Conservation (phyloP, 2,797 vertebrate genomes). For the Decapterus maruadsi region DNA sequence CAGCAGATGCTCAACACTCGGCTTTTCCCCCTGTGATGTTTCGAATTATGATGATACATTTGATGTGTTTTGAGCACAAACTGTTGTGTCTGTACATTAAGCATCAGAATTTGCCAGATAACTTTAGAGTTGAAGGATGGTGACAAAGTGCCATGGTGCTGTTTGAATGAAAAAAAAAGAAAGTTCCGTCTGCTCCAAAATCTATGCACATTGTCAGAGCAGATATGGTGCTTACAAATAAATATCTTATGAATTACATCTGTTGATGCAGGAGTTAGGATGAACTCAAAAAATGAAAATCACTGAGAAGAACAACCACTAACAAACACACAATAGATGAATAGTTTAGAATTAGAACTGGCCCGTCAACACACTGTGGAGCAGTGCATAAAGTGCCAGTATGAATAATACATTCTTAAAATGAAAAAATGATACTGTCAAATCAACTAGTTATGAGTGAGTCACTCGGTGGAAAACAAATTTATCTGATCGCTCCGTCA, state of each 20-base stretch:
- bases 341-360: not conserved
- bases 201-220: not conserved
- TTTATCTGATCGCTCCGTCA: conserved; percentile 1
- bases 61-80: not conserved
- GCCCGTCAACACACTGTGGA: not conserved
- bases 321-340: not conserved
- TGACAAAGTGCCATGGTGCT: not conserved
- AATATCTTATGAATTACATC: not conserved
- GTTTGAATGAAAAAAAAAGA: not conserved
- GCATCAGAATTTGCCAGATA: not conserved
- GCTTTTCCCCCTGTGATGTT: not conserved
- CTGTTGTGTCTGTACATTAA: not conserved
- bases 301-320: not conserved
- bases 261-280: not conserved
- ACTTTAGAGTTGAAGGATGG: not conserved
- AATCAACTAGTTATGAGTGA: not conserved
- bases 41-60: not conserved
- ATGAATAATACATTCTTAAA: not conserved
- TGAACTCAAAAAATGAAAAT: not conserved
- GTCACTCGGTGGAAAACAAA: conserved; percentile 11
- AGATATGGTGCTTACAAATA: conserved; percentile 8
- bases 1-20: not conserved
- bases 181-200: not conserved
- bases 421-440: not conserved
- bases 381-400: not conserved